These are phyloP conservation scores for Andricus curvator DNA, from an alignment of 2,888 invertebrate genomes.

Conservation along the genomic window DNA sequence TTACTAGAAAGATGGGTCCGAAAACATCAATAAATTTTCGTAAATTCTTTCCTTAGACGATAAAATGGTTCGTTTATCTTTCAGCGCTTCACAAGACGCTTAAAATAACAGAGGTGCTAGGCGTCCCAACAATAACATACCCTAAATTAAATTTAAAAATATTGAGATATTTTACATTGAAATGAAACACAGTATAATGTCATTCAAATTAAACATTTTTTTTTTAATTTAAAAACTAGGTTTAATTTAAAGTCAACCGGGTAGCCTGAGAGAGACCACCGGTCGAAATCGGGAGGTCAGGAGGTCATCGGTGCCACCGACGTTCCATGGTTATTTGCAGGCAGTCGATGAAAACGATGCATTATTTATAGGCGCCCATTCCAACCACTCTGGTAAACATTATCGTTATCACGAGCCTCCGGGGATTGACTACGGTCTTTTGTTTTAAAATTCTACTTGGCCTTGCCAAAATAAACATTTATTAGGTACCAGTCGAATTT, in stretches of 20 bases:
- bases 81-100: constrained; percentile 1
- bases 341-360: constrained; percentile 60
- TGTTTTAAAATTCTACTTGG: constrained; percentile 25
- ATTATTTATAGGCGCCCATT: constrained; percentile 65
- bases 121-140: background rate
- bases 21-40: constrained; percentile 26
- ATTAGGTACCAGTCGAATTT: background rate
- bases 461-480: constrained; percentile 15
- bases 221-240: background rate
- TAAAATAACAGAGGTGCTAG: background rate
- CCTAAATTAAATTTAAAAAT: background rate
- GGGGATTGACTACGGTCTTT: constrained; percentile 3
- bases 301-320: constrained; percentile 69
- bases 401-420: constrained; percentile 22
- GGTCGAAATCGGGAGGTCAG: constrained; percentile 58
- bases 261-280: background rate
- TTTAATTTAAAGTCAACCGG: background rate
- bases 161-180: background rate
- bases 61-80: constrained; percentile 25
- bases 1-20: background rate
- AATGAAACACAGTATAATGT: background rate
- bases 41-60: background rate
- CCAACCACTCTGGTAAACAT: constrained; percentile 11
- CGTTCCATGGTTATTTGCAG: constrained; percentile 69
- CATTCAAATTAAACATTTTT: background rate